Percentiles rank a stretch among this genome's conserved stretches.
phyloP scores from a whole-genome alignment of 2,113 vertebrate species.

The Sapajus apella region DNA sequence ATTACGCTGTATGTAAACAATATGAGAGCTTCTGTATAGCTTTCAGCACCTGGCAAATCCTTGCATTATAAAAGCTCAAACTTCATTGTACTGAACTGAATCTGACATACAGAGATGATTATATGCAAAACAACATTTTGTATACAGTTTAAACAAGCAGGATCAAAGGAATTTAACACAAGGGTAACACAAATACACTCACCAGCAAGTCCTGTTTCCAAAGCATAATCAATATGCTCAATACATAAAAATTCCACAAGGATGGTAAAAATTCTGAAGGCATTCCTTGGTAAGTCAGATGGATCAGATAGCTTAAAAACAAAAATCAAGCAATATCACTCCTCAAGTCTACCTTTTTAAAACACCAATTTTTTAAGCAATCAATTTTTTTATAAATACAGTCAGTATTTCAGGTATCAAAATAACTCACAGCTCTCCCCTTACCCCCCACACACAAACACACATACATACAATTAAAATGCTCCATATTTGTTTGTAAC shows the following conservation, averaged over 20 bases:
- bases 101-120: background rate
- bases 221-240: constrained; percentile 98
- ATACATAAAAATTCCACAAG: constrained; percentile 98
- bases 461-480: background rate
- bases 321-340: constrained; percentile 64
- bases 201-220: constrained; percentile 98
- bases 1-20: background rate
- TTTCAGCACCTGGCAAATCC: constrained; percentile 33
- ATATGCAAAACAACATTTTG: background rate
- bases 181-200: constrained; percentile 64
- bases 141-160: constrained; percentile 6
- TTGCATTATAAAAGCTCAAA: constrained; percentile 28
- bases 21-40: background rate
- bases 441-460: background rate
- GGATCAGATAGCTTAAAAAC: constrained; percentile 95
- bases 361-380: background rate
- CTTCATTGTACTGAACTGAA: background rate
- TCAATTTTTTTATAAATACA: background rate
- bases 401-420: background rate
- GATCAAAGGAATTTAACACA: constrained; percentile 30
- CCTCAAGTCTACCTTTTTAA: constrained; percentile 35
- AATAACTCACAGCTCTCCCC: background rate
- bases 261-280: constrained; percentile 97
- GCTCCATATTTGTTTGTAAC: background rate
- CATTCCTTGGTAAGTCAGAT: constrained; percentile 97